phyloP scores from a whole-genome alignment of 2,888 invertebrate genomes.

The Prenolepis imparis region DNA sequence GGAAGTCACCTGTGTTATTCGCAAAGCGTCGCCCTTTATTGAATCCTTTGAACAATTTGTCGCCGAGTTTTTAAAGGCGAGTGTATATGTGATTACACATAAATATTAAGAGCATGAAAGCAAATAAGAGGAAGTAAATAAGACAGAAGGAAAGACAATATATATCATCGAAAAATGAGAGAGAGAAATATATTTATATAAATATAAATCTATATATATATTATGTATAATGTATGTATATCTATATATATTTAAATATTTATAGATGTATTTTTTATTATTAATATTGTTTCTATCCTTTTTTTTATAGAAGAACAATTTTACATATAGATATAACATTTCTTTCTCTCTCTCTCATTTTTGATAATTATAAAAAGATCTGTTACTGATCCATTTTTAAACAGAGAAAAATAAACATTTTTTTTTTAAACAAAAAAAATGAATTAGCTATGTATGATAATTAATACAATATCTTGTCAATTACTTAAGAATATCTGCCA shows the following conservation, averaged over 20 bases:
- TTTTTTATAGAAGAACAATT: neutral
- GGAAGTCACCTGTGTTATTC: conserved; percentile 24
- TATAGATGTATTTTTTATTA: neutral
- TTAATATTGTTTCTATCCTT: neutral
- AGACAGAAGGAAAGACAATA: neutral
- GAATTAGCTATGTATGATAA: neutral
- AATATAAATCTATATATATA: too few relatives aligned
- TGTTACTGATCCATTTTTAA: neutral
- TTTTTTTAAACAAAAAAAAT: neutral
- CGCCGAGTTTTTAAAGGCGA: neutral
- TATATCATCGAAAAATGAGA: too few relatives aligned
- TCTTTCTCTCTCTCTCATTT: neutral
- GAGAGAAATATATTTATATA: too few relatives aligned
- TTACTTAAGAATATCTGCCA: neutral
- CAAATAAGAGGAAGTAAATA: neutral
- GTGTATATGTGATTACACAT: neutral
- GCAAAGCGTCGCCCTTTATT: neutral
- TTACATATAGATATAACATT: neutral
- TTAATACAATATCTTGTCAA: neutral
- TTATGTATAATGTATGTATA: too few relatives aligned
- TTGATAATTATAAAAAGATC: conserved; percentile 6
- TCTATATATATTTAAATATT: neutral
- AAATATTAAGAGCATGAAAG: neutral
- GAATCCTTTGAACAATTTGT: conserved; percentile 7
- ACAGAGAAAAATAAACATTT: neutral